Evolutionary conservation across 2,888 invertebrate genomes (phyloP), one percentile per base, ranked within the genome.

Genomic region (Leptura quadrifasciata): DNA sequence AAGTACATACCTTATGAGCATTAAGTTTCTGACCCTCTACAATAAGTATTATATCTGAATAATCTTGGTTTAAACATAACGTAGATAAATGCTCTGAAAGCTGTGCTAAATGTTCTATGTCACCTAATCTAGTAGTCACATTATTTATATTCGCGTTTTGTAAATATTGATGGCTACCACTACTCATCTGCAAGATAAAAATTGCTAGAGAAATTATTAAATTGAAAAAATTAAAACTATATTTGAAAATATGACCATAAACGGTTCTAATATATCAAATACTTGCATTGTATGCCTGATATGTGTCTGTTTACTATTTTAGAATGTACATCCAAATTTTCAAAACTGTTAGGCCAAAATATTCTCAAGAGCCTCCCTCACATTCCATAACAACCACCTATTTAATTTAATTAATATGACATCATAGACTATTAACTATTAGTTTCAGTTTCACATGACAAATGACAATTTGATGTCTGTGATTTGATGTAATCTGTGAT

Each of bases 51-150:
- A 99, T 94, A 91, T 99, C 99, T 9, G 96, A 95, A 89, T 97
- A 98, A 86, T 97, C 96, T 67, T 95, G 94, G 74, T 94, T 96
- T 82, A 96, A 91, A 87, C 95, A 97, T 64, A 98, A 91, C 8
- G 94, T 93, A 1, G 96, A 95, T 85, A 98, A 94, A 88, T 97
- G 94, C 83, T 96, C 96, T 0, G 95, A 97, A 80, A 98, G 92
- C 84, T 94, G 94, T 74, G 91, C 88, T 54, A 92, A 91, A 87
- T 95, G 94, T 83, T 94, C 93, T 70, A 95, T 93, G 84, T 94
- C 93, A 21, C 93, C 93, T 57, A 89, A 84, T 68, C 90, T 88
- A 18, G 88, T 86, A 55, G 79, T 77, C 64, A 80, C 81, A 24
- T 73, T 77, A 75, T 83, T 83, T 24, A 81, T 75, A 63, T 76